Evolutionary conservation across 2,113 vertebrate genomes (phyloP), one percentile per base, ranked within the genome.

Genomic region (Oenanthe oenanthe): DNA sequence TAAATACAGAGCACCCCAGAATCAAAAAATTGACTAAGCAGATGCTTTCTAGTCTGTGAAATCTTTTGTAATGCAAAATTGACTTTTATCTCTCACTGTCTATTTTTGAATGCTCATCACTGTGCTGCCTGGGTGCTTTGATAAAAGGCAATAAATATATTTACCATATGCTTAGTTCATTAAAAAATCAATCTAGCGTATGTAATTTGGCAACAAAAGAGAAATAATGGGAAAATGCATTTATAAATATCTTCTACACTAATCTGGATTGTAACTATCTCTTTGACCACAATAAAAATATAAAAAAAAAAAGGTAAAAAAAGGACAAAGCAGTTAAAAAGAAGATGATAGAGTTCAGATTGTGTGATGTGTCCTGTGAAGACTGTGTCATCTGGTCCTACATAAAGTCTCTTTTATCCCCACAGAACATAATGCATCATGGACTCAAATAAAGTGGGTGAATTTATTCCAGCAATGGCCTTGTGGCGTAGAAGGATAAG

Each of bases 11-110:
- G 60, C 50, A 94, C 45, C 45, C 51, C 38, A 84, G 66, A 84
- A 95, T 68, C 25, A 94, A 78, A 96, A 95, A 90, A 78, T n/a
- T 72, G 54, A 85, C 58, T 73, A 88, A 79, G 53, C 58, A 95
- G 89, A 93, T 88, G 79, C 51, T 58, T 76, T 13, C 62, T 95
- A 79, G 29, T 24, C 63, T 88, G 62, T 62, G 53, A 80, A 80
- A 76, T 87, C 66, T 91, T 97, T 94, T 94, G 77, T 90, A 93
- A 95, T 96, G 93, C 60, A 96, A 93, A 96, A 94, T 71, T 21
- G 1, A 70, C 85, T 93, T 96, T 94, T 67, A 95, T 95, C 65
- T 85, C 56, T 91, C 73, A 63, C 15, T 68, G 38, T 61, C 66
- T 88, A 6, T 80, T 85, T 94, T 34, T 73, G 60, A 95, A 36